Percentiles rank a stretch among this genome's conserved stretches.
phyloP scores from a whole-genome alignment of 2,797 vertebrate genomes.

The Megaceryle alcyon region DNA sequence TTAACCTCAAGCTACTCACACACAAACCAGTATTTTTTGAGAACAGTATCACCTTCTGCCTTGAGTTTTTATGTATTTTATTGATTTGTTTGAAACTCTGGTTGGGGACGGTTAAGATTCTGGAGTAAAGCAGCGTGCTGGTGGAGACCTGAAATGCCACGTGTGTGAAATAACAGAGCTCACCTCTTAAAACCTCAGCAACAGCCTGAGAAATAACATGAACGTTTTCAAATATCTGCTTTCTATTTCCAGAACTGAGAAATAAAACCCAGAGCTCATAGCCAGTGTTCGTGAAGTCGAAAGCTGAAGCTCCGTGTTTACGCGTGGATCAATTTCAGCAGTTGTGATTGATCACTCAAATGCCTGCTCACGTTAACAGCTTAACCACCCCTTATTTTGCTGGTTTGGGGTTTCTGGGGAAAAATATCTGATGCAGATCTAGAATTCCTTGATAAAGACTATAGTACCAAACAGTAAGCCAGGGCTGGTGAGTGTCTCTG shows the following conservation, averaged over 20 bases:
- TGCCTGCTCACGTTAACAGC: background rate
- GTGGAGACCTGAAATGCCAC: background rate
- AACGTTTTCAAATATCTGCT: conserved; percentile 46
- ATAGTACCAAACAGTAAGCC: background rate
- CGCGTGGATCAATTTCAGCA: background rate
- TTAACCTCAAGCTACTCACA: conserved; percentile 1
- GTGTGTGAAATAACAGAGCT: background rate
- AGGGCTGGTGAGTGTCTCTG: background rate
- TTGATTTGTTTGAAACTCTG: background rate
- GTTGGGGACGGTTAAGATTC: background rate
- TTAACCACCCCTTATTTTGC: background rate
- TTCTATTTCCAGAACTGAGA: conserved; percentile 41
- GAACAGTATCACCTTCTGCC: conserved; percentile 32
- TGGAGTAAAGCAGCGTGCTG: background rate
- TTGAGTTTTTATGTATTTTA: background rate
- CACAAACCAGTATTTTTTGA: background rate
- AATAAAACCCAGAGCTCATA: background rate
- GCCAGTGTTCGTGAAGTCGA: background rate
- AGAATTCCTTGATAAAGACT: background rate
- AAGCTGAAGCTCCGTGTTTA: background rate
- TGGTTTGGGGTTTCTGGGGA: background rate
- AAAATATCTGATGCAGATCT: background rate
- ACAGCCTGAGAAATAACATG: background rate
- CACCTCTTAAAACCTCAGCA: background rate
- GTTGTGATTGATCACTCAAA: background rate